Evolutionary conservation across 92 coral and sea anemone genomes (phyloP).

Genomic region (Umimayanthus chanpuru): DNA sequence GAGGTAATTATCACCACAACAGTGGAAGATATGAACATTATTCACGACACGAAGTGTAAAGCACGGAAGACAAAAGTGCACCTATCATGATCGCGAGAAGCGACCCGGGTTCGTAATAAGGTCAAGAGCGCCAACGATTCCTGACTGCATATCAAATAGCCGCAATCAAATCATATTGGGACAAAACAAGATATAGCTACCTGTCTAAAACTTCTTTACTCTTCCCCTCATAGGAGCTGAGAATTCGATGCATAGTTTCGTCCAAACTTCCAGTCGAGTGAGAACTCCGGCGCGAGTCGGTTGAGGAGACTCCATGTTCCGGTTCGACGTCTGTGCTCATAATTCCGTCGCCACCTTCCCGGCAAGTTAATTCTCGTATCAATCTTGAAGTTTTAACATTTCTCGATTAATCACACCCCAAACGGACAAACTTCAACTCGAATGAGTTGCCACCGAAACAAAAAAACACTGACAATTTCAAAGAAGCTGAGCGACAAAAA

Average conservation of each 20-base stretch:
- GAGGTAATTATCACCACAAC: conserved; percentile 32
- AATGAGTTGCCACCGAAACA: conserved; percentile 18
- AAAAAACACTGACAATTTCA: not conserved
- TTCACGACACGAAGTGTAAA: conserved; percentile 38
- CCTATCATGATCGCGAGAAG: conserved; percentile 21
- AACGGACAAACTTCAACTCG: conserved; percentile 3
- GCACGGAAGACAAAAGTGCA: conserved; percentile 8
- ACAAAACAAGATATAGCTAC: conserved; percentile 53
- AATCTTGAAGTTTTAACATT: conserved; percentile 18
- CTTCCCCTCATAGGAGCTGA: conserved; percentile 61
- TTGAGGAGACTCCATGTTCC: conserved; percentile 38
- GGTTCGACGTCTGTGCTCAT: conserved; percentile 43
- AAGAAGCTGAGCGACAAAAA: conserved; percentile 3
- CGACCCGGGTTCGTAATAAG: conserved; percentile 35
- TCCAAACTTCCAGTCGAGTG: conserved; percentile 83
- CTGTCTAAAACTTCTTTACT: conserved; percentile 68
- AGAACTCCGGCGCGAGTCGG: conserved; percentile 38
- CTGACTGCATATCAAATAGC: conserved; percentile 41
- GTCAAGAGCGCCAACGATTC: conserved; percentile 50
- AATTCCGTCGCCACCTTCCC: not conserved
- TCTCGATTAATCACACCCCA: not conserved
- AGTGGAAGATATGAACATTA: conserved; percentile 22
- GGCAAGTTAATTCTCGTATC: conserved; percentile 2
- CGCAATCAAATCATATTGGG: not conserved
- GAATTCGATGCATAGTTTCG: conserved; percentile 76